A percentile compares a stretch with the other conserved stretches of the same genome.
Conservation (phyloP, 2,888 invertebrate species). For the Drosophila anomalata region DNA sequence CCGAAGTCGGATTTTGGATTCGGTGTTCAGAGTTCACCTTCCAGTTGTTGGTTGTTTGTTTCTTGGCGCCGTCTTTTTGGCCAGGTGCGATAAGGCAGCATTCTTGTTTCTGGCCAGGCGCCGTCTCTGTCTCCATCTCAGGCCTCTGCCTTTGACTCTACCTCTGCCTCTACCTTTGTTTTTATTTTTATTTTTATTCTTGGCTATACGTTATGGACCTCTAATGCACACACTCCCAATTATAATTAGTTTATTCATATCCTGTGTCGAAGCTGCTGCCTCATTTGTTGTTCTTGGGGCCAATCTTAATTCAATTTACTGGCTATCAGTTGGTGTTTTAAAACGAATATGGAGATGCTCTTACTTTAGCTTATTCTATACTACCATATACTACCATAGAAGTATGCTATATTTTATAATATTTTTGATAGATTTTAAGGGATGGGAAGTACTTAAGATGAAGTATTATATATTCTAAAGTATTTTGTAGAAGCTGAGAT, state of each 20-base stretch:
- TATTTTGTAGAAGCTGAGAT: too few relatives aligned
- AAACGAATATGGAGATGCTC: conserved; percentile 45
- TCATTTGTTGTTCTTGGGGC: conserved; percentile 68
- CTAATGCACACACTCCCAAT: conserved; percentile 71
- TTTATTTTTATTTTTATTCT: conserved; percentile 6
- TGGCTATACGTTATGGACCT: conserved; percentile 59
- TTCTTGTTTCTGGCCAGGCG: conserved; percentile 71
- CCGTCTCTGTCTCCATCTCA: conserved; percentile 35
- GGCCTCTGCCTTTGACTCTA: not conserved
- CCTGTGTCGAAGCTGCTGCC: conserved; percentile 75
- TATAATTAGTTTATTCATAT: conserved; percentile 79
- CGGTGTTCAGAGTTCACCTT: conserved; percentile 36
- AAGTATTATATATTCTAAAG: too few relatives aligned
- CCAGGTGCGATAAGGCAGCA: conserved; percentile 75
- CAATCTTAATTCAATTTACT: conserved; percentile 78
- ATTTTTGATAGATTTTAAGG: not conserved
- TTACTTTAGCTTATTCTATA: too few relatives aligned
- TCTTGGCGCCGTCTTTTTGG: conserved; percentile 72
- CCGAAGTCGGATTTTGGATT: conserved; percentile 2
- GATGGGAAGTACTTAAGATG: not conserved
- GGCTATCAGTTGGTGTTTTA: conserved; percentile 41
- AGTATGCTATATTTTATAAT: not conserved
- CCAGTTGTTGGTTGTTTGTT: conserved; percentile 41
- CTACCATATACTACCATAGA: too few relatives aligned
- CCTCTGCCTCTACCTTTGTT: not conserved